Evolutionary conservation across 30 jellyfish, hydroid and myxozoan genomes (phyloP).

Genomic region (Hydractinia symbiolongicarpus): DNA sequence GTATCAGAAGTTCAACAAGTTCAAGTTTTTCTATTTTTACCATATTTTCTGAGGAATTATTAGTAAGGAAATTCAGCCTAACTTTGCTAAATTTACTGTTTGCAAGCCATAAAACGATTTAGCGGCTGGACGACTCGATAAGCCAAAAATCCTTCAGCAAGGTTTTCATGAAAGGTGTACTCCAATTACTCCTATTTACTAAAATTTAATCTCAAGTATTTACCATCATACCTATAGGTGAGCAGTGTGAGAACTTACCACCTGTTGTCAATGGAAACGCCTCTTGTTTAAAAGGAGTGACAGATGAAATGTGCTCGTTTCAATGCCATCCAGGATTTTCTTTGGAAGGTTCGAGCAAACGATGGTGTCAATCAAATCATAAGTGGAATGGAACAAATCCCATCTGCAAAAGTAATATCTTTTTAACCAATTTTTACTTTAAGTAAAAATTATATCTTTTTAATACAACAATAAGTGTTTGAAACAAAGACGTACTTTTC

Average conservation of each 20-base stretch:
- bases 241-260: slow-evolving; percentile 56
- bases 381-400: slow-evolving; percentile 61
- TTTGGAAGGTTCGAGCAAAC: slow-evolving; percentile 42
- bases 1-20: too few relatives aligned
- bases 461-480: too few relatives aligned
- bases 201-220: not conserved
- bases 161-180: not conserved
- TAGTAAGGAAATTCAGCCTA: too few relatives aligned
- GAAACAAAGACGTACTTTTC: not conserved
- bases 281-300: slow-evolving; percentile 50
- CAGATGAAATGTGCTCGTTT: slow-evolving; percentile 51
- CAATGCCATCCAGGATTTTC: slow-evolving; percentile 44
- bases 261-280: slow-evolving; percentile 54
- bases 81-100: too few relatives aligned
- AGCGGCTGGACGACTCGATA: too few relatives aligned
- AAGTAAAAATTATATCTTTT: not conserved
- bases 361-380: slow-evolving; percentile 55
- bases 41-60: too few relatives aligned
- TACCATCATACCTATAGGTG: slow-evolving; percentile 9
- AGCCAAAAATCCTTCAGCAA: not conserved
- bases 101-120: too few relatives aligned
- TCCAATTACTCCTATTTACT: not conserved
- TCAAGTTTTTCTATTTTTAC: too few relatives aligned
- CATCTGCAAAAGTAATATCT: slow-evolving; percentile 41
- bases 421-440: not conserved